Evolutionary conservation across 2,113 vertebrate species (phyloP), one percentile per base, ranked within the genome.

Genomic region (Saimiri boliviensis): DNA sequence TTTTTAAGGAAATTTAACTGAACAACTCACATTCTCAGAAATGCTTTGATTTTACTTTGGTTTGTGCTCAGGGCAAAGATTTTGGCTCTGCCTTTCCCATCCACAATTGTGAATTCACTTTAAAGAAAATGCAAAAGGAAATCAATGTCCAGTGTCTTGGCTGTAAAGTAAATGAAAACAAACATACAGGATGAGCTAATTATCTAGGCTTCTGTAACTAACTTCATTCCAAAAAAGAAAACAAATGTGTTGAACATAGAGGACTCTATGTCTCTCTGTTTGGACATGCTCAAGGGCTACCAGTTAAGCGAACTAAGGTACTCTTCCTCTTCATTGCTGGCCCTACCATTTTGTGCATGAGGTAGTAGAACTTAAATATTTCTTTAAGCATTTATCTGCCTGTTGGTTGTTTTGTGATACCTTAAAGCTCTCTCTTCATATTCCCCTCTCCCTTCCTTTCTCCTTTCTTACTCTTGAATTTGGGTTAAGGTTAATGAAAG

Each of bases 41-140:
- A 96, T 88, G 74, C 95, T 98, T 97, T 98, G 97, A 98, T 97
- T 98, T 97, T 89, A 89, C 88, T 97, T 96, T 80, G 94, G 92
- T 98, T 98, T 97, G 68, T 94, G 92, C 96, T 96, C 85, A 91
- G 88, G 97, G 93, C 98, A 95, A 96, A 94, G 88, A 96, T 97
- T 97, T 90, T 83, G 58, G 52, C 79, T 96, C 47, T 90, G 63
- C 90, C 86, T 97, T 97, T 91, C 19, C 74, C 56, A 91, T 87
- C 77, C 49, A 88, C 79, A 81, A 68, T 95, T 35, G 27, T 81
- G 92, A 94, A 98, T 91, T 96, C 30, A 58, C 74, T 96, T 97
- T 96, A 91, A 97, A 83, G 96, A 97, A 97, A 98, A 96, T 66
- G 35, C 86, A 96, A 97, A 89, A 88, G 25, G 66, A 97, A 97